Evolutionary conservation across 2,797 vertebrate species (phyloP).

Genomic region (Pipistrellus pipistrellus): DNA sequence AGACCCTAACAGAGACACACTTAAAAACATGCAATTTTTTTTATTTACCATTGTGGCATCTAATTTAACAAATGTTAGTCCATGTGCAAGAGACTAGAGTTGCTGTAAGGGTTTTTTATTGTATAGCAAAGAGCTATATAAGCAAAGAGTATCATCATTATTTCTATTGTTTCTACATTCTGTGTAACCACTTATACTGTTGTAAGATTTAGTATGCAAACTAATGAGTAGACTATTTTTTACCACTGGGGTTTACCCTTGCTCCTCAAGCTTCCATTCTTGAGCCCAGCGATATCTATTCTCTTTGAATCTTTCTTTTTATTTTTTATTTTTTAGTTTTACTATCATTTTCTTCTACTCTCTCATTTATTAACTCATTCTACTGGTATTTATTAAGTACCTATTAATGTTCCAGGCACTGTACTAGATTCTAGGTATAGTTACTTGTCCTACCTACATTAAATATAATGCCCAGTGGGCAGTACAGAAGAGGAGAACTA

Average conservation of each 20-base stretch:
- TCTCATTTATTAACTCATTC: constrained; percentile 10
- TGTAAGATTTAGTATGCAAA: neutral
- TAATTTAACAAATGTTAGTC: neutral
- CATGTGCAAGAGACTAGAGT: neutral
- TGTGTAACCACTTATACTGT: neutral
- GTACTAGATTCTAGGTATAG: neutral
- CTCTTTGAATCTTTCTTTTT: neutral
- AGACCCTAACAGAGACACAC: neutral
- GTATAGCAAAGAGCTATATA: neutral
- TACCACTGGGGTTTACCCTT: neutral
- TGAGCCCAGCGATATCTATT: neutral
- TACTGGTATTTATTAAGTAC: neutral
- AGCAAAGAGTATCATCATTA: neutral
- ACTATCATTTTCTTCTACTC: neutral
- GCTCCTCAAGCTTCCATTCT: neutral
- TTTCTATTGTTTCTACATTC: neutral
- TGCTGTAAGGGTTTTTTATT: neutral
- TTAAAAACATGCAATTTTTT: neutral
- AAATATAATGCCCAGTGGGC: neutral
- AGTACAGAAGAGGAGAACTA: neutral
- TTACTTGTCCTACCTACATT: neutral
- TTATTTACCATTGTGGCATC: neutral
- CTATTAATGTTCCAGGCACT: neutral
- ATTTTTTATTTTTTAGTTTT: neutral
- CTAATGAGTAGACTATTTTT: neutral